phyloP scores from a whole-genome alignment of 2,888 invertebrate species.

The Andricus curvator region DNA sequence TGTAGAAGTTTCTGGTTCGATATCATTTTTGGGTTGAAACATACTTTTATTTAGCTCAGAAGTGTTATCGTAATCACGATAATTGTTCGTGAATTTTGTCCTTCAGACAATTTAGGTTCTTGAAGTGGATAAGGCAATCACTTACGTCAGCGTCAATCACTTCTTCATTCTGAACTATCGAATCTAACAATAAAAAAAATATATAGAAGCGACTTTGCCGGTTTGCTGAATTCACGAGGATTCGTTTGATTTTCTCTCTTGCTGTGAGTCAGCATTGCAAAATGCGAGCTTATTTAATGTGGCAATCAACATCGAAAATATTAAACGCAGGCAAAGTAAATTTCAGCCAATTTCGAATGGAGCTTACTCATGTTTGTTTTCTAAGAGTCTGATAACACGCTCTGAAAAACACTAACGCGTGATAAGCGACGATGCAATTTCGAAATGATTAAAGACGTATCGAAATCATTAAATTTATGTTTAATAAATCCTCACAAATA shows the following conservation, averaged over 20 bases:
- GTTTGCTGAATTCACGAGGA: background rate
- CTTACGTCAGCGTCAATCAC: background rate
- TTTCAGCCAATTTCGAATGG: background rate
- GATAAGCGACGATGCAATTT: slow-evolving; percentile 7
- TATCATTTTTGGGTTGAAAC: no score
- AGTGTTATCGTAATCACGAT: slow-evolving; percentile 3
- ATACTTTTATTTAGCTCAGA: background rate
- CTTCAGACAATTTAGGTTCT: slow-evolving; percentile 3
- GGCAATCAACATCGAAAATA: background rate
- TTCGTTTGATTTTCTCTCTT: slow-evolving; percentile 1
- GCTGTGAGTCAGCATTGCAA: background rate
- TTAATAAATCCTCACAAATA: background rate
- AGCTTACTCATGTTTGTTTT: slow-evolving; percentile 16
- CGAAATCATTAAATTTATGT: background rate
- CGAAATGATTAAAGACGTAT: background rate
- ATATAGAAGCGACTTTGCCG: background rate
- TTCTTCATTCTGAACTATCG: background rate
- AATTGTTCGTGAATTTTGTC: slow-evolving; percentile 7
- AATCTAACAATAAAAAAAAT: background rate
- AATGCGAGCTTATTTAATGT: background rate
- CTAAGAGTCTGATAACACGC: slow-evolving; percentile 17
- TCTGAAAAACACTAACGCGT: slow-evolving; percentile 11
- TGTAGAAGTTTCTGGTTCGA: background rate
- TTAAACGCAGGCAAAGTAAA: background rate
- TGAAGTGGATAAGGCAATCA: background rate